Evolutionary conservation across 2,797 vertebrate genomes (phyloP).

Genomic region (Philypnodon macrostomus): DNA sequence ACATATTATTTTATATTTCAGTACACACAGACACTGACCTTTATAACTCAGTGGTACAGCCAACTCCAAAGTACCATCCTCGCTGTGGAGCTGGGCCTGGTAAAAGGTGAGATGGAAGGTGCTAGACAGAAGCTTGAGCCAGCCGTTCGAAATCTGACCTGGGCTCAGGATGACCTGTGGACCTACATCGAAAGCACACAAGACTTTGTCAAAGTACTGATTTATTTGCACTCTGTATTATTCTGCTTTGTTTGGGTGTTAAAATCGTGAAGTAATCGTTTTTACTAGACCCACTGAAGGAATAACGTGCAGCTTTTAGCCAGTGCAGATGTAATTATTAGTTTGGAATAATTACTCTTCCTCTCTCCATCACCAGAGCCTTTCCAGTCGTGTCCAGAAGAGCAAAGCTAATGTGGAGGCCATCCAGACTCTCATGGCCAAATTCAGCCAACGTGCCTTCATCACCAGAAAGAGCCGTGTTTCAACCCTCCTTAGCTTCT

Average conservation of each 20-base stretch:
- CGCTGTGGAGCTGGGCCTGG: slow-evolving; percentile 67
- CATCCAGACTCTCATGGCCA: slow-evolving; percentile 66
- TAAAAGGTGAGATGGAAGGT: slow-evolving; percentile 62
- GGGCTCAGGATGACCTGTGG: slow-evolving; percentile 73
- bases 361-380: slow-evolving; percentile 37
- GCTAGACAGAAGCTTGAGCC: slow-evolving; percentile 66
- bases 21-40: slow-evolving; percentile 70
- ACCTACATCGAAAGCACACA: slow-evolving; percentile 68
- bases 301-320: slow-evolving; percentile 8
- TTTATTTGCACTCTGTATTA: neutral
- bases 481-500: slow-evolving; percentile 62
- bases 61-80: slow-evolving; percentile 72
- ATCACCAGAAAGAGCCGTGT: slow-evolving; percentile 61
- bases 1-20: slow-evolving; percentile 23
- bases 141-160: slow-evolving; percentile 67
- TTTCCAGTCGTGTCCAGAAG: slow-evolving; percentile 70
- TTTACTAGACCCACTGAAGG: neutral
- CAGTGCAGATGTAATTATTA: slow-evolving; percentile 14
- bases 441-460: slow-evolving; percentile 66
- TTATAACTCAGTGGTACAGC: slow-evolving; percentile 77
- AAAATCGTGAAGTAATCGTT: too few relatives aligned
- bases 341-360: slow-evolving; percentile 4
- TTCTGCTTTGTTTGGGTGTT: too few relatives aligned
- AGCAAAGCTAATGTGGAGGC: slow-evolving; percentile 75
- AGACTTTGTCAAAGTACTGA: slow-evolving; percentile 59